phyloP scores from a whole-genome alignment of 2,888 invertebrate species.

The Pelosia muscerda region DNA sequence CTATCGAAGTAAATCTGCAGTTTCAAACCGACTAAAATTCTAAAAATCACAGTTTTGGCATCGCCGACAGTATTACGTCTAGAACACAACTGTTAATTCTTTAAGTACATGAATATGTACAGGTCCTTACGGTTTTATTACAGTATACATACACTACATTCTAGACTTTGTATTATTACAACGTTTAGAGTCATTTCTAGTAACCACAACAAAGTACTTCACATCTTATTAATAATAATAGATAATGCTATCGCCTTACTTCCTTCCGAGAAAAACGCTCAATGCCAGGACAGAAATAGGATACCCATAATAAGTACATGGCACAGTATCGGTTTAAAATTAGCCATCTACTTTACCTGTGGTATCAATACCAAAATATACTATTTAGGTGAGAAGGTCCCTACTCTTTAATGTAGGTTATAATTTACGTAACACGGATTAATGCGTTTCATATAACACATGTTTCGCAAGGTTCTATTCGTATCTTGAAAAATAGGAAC shows the following conservation, averaged over 20 bases:
- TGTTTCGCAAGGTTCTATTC: slow-evolving; percentile 71
- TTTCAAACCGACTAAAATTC: no score
- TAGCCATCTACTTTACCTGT: slow-evolving; percentile 22
- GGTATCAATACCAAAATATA: slow-evolving; percentile 4
- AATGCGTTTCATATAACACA: slow-evolving; percentile 59
- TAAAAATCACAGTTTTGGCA: no score
- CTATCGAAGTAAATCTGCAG: neutral
- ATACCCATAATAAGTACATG: slow-evolving; percentile 31
- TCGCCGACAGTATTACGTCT: no score
- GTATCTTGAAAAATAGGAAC: slow-evolving; percentile 52
- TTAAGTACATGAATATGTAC: no score
- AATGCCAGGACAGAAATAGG: slow-evolving; percentile 43
- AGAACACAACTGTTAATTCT: no score
- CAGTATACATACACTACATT: no score
- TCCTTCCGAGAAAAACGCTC: slow-evolving; percentile 21
- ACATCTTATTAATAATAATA: slow-evolving; percentile 18
- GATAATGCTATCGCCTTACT: slow-evolving; percentile 11
- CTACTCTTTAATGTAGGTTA: slow-evolving; percentile 57
- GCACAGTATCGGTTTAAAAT: slow-evolving; percentile 29
- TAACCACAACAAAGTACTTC: neutral
- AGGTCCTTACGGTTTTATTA: no score
- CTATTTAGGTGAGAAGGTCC: slow-evolving; percentile 59
- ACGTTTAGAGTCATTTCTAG: neutral
- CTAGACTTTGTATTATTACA: neutral
- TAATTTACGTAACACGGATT: slow-evolving; percentile 72